A percentile compares a stretch with the other conserved stretches of the same genome.
These are phyloP conservation scores for Torymus auratus DNA, from an alignment of 2,888 invertebrate species.

Conservation along the genomic window DNA sequence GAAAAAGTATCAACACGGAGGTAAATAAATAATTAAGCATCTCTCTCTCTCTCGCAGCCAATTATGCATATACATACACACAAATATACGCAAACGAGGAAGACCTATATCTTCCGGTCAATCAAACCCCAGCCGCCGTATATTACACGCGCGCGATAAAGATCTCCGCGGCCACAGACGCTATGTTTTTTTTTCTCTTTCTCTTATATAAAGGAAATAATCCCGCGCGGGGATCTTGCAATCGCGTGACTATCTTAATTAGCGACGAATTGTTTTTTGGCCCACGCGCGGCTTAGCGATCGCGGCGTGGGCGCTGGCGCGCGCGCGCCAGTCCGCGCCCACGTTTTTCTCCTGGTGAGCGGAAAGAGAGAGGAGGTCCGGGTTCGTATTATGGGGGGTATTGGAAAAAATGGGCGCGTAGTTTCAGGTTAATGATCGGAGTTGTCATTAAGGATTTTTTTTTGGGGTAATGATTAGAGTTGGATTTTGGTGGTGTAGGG, in stretches of 20 bases:
- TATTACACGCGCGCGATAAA: constrained; percentile 20
- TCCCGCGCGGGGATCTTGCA: constrained; percentile 39
- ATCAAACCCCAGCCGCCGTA: constrained; percentile 16
- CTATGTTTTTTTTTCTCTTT: background rate
- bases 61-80: constrained; percentile 18
- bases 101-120: constrained; percentile 29
- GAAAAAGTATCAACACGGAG: background rate
- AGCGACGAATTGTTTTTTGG: constrained; percentile 72
- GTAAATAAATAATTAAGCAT: constrained; percentile 38
- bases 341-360: constrained; percentile 8
- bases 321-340: constrained; percentile 19
- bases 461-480: too few relatives aligned
- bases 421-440: constrained; percentile 1
- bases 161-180: constrained; percentile 4
- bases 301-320: constrained; percentile 45
- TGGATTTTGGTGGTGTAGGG: too few relatives aligned
- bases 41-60: constrained; percentile 5
- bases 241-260: constrained; percentile 74
- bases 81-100: background rate
- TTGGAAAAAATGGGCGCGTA: background rate
- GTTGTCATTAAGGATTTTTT: too few relatives aligned
- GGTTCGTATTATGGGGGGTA: background rate
- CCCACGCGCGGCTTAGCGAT: constrained; percentile 65
- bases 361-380: background rate
- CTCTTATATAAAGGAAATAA: constrained; percentile 14